Evolutionary conservation across 2,113 vertebrate species (phyloP).

Genomic region (Benitochromis conjunctus): DNA sequence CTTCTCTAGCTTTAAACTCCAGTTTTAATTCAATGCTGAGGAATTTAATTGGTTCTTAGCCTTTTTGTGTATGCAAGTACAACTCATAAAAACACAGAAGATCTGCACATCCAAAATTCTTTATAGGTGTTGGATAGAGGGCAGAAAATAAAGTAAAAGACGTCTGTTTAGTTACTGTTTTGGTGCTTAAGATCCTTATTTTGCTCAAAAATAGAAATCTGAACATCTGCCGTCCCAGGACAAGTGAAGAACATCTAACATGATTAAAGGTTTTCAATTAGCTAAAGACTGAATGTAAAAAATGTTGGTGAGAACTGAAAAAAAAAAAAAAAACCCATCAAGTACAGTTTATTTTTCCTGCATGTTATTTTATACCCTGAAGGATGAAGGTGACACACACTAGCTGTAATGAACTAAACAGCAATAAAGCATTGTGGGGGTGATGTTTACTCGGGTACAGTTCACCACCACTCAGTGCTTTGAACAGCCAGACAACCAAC

Average conservation of each 20-base stretch:
- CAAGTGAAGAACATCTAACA: neutral
- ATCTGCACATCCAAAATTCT: neutral
- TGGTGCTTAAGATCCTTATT: neutral
- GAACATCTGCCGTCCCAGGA: neutral
- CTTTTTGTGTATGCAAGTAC: neutral
- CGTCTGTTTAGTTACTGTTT: neutral
- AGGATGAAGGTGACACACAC: neutral
- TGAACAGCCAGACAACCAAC: neutral
- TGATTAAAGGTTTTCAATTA: neutral
- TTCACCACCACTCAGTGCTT: neutral
- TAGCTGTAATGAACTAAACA: neutral
- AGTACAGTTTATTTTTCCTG: neutral
- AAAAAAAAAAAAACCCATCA: neutral
- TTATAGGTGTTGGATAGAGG: neutral
- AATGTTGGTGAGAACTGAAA: neutral
- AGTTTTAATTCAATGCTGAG: neutral
- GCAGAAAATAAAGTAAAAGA: neutral
- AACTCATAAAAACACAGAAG: neutral
- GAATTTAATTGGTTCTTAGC: neutral
- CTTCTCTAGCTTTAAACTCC: neutral
- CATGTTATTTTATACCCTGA: neutral
- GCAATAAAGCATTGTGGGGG: neutral
- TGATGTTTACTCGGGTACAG: conserved; percentile 14
- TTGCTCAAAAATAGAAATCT: neutral
- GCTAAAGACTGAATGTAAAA: neutral